Conservation (phyloP, 2,888 invertebrate genomes). For the Unio pictorum region DNA sequence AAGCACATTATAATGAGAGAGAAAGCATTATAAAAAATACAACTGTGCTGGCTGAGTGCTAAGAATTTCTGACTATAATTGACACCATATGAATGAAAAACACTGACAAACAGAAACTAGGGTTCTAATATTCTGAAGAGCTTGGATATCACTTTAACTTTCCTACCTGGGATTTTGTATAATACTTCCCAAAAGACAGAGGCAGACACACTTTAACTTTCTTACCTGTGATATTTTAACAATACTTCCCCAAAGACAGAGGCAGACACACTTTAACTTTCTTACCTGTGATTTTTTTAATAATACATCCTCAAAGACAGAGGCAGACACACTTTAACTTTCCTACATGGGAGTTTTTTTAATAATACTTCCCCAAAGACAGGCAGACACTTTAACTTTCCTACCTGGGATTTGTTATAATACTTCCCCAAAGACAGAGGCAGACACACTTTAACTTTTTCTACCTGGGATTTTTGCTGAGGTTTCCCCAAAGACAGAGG, state of each 20-base stretch:
- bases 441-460: constrained; percentile 31
- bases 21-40: no score
- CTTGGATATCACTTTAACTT: no score
- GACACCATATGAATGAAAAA: no score
- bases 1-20: no score
- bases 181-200: constrained; percentile 71
- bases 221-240: constrained; percentile 70
- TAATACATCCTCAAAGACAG: constrained; percentile 71
- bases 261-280: constrained; percentile 34
- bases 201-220: constrained; percentile 34
- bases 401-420: constrained; percentile 71
- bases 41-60: no score
- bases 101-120: no score
- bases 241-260: constrained; percentile 71
- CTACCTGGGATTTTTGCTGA: constrained; percentile 71
- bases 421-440: constrained; percentile 71
- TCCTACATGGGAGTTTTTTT: constrained; percentile 71
- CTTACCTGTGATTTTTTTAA: constrained; percentile 71
- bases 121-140: no score
- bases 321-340: constrained; percentile 44
- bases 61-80: no score
- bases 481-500: constrained; percentile 71
- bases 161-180: constrained; percentile 69
- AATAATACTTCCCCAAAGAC: constrained; percentile 71
- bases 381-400: constrained; percentile 42